These are phyloP conservation scores for Channa argus DNA, from an alignment of 2,113 vertebrate genomes.

Conservation along the genomic window DNA sequence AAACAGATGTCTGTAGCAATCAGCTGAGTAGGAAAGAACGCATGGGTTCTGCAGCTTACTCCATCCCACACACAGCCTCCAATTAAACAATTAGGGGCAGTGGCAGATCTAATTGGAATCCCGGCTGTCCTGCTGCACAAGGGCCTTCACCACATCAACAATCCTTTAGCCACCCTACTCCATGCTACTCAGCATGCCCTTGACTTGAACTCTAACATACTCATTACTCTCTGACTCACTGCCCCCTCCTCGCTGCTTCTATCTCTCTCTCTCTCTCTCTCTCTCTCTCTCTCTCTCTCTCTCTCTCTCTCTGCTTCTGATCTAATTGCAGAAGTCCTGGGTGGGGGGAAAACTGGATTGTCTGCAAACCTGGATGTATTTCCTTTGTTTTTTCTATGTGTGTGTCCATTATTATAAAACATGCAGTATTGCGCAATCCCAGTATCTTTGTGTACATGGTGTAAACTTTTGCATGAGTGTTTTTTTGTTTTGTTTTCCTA, in stretches of 20 bases:
- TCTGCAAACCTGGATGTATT: conserved; percentile 70
- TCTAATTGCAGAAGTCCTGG: conserved; percentile 75
- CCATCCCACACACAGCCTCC: conserved; percentile 57
- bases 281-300: not conserved
- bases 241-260: not conserved
- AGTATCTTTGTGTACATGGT: not conserved
- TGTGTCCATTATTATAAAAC: conserved; percentile 59
- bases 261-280: not conserved
- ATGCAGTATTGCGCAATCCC: conserved; percentile 28
- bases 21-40: conserved; percentile 37
- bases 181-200: conserved; percentile 59
- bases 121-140: conserved; percentile 32
- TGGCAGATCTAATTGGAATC: conserved; percentile 55
- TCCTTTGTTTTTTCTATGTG: conserved; percentile 39
- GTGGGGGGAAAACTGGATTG: conserved; percentile 71
- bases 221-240: conserved; percentile 34
- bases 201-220: conserved; percentile 70
- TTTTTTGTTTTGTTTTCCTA: not conserved
- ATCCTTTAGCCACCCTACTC: conserved; percentile 31
- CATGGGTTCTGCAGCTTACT: conserved; percentile 42
- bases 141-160: conserved; percentile 46
- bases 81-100: conserved; percentile 69
- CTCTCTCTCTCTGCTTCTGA: conserved; percentile 56
- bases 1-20: conserved; percentile 48
- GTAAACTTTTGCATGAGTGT: not conserved